Conservation (phyloP, 2,113 vertebrate genomes). For the Pseudonaja textilis region DNA sequence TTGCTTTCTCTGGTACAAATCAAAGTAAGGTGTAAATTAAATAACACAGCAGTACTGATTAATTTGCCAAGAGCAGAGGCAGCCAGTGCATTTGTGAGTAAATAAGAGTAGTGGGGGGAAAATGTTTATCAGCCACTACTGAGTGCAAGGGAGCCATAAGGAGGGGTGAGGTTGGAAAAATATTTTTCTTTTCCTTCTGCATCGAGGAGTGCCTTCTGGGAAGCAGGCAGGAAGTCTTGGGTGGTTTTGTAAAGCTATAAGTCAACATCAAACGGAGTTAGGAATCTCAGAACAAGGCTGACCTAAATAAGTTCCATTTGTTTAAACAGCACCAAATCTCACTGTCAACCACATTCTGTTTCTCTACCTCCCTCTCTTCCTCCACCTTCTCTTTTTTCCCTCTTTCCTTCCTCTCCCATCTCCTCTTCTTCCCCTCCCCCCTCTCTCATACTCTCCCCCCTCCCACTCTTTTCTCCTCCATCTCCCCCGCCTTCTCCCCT, state of each 20-base stretch:
- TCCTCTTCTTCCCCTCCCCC: too few species aligned
- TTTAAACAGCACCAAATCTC: not conserved
- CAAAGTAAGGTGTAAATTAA: not conserved
- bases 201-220: not conserved
- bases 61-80: not conserved
- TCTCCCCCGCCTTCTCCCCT: too few species aligned
- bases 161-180: not conserved
- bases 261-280: not conserved
- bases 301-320: not conserved
- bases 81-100: too few species aligned
- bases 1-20: not conserved
- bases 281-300: not conserved
- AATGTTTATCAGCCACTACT: not conserved
- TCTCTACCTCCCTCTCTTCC: too few species aligned
- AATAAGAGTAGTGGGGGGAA: too few species aligned
- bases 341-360: not conserved
- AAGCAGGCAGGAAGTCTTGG: not conserved
- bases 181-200: not conserved
- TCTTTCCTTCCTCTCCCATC: not conserved
- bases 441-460: too few species aligned
- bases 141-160: not conserved
- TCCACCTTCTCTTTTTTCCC: too few species aligned
- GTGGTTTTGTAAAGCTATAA: not conserved
- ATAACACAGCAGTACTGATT: not conserved
- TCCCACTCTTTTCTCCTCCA: too few species aligned